phyloP scores from a whole-genome alignment of 2,113 vertebrate genomes.

The Notiomystis cincta region DNA sequence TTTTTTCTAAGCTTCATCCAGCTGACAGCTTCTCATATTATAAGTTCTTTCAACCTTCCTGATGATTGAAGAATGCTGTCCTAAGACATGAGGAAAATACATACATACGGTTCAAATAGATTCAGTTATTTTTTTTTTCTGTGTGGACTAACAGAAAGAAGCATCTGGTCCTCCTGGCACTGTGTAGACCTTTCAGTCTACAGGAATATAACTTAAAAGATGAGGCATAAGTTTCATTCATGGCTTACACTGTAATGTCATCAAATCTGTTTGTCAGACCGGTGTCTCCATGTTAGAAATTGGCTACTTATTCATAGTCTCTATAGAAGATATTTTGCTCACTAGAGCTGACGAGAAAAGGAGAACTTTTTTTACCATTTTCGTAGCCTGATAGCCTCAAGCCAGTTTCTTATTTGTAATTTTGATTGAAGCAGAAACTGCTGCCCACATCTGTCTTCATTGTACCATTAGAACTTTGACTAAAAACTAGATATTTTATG shows the following conservation, averaged over 20 bases:
- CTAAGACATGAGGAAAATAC: not conserved
- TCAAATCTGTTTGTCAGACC: not conserved
- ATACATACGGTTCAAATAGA: not conserved
- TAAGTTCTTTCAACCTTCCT: not conserved
- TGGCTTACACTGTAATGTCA: not conserved
- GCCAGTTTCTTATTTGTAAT: not conserved
- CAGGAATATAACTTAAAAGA: not conserved
- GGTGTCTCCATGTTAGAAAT: not conserved
- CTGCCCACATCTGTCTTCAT: not conserved
- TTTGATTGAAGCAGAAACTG: not conserved
- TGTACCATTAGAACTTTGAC: not conserved
- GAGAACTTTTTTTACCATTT: not conserved
- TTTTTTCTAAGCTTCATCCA: not conserved
- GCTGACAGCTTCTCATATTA: not conserved
- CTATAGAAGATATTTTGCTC: not conserved
- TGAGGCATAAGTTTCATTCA: not conserved
- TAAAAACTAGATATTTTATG: not conserved
- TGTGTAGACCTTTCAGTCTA: not conserved
- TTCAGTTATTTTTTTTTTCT: not conserved
- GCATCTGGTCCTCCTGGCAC: not conserved
- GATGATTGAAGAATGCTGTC: not conserved
- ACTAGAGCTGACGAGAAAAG: not conserved
- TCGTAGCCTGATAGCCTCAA: not conserved
- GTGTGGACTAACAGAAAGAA: not conserved
- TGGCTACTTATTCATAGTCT: not conserved